These are phyloP conservation scores for Pavo muticus DNA, from an alignment of 2,113 vertebrate species.

Conservation along the genomic window DNA sequence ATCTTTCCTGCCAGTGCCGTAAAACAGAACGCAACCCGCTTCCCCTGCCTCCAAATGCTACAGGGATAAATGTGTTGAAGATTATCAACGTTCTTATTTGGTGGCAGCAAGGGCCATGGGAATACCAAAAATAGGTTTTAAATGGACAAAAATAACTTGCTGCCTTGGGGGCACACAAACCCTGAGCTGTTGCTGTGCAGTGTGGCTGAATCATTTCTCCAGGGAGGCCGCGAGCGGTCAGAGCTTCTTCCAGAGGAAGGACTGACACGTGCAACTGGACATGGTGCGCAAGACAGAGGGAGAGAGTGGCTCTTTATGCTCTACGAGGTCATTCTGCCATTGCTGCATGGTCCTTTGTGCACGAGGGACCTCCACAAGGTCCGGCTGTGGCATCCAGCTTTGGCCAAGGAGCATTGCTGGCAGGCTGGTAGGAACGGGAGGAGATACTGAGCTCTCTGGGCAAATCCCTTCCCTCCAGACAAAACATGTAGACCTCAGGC, in stretches of 20 bases:
- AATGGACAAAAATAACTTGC: constrained; percentile 44
- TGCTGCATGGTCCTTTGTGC: background rate
- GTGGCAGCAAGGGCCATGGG: background rate
- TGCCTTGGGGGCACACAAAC: background rate
- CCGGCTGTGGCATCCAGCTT: background rate
- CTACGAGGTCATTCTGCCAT: background rate
- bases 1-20: background rate
- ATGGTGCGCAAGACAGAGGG: accelerated
- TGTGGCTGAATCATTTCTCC: constrained; percentile 24
- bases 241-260: background rate
- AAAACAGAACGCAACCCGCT: background rate
- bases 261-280: background rate
- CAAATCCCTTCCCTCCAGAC: background rate
- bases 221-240: background rate
- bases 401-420: background rate
- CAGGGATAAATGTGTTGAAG: background rate
- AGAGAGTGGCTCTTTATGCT: accelerated
- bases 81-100: background rate
- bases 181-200: background rate
- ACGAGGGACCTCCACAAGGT: background rate
- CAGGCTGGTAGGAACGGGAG: background rate
- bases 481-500: background rate
- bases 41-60: background rate
- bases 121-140: constrained; percentile 47
- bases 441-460: background rate